Evolutionary conservation across 2,113 vertebrate genomes (phyloP).

Genomic region (Plectropomus leopardus): DNA sequence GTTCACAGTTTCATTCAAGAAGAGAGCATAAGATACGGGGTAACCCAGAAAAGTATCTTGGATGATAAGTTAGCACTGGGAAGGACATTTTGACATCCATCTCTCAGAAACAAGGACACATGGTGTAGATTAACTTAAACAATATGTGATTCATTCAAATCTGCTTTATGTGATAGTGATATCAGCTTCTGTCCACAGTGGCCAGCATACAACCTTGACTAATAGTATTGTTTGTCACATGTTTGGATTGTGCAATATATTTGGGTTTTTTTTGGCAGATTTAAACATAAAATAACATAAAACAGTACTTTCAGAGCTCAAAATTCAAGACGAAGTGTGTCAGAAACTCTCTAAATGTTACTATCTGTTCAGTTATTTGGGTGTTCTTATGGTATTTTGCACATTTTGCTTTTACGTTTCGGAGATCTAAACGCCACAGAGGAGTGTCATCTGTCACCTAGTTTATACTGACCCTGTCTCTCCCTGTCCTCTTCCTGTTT

Average conservation of each 20-base stretch:
- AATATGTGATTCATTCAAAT: background rate
- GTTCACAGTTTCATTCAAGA: background rate
- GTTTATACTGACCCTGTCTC: background rate
- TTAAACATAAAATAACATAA: background rate
- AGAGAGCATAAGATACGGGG: background rate
- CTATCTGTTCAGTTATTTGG: no score
- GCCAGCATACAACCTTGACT: background rate
- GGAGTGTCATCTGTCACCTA: conserved; percentile 31
- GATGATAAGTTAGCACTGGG: no score
- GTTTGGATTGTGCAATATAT: background rate
- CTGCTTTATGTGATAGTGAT: background rate
- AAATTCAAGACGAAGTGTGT: background rate
- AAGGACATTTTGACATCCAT: no score
- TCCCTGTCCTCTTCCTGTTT: background rate
- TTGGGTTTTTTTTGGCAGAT: background rate
- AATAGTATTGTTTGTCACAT: background rate
- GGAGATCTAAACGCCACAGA: background rate
- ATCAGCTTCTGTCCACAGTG: background rate
- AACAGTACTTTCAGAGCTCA: background rate
- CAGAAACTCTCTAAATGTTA: no score
- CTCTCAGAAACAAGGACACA: background rate
- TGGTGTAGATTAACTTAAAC: background rate
- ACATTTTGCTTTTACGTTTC: no score
- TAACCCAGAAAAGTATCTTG: no score
- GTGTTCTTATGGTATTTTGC: no score